Evolutionary conservation across 1,140 invertebrate genomes (phyloP).

Genomic region (Zaprionus africanus): DNA sequence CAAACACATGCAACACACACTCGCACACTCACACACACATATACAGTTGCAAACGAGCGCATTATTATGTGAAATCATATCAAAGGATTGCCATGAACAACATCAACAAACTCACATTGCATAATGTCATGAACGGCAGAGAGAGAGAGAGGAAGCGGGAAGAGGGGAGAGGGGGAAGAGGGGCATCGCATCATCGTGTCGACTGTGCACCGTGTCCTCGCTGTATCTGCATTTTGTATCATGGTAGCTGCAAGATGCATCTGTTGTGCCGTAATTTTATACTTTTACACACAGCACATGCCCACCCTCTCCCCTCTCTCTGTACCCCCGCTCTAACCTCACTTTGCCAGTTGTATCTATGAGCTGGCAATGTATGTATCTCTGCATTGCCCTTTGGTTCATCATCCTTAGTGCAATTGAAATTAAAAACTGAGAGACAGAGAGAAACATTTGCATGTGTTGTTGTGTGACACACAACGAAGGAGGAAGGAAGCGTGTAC

Average conservation of each 20-base stretch:
- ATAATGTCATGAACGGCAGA: conserved; percentile 60
- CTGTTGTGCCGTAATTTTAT: conserved; percentile 68
- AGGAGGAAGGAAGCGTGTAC: neutral
- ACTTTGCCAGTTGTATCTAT: conserved; percentile 44
- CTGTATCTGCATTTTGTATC: conserved; percentile 24
- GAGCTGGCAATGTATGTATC: conserved; percentile 44
- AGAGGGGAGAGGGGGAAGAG: neutral
- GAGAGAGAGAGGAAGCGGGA: neutral
- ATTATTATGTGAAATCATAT: conserved; percentile 79
- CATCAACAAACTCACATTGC: conserved; percentile 62
- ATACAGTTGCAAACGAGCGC: conserved; percentile 38
- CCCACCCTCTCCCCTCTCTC: neutral
- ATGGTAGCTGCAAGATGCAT: conserved; percentile 34
- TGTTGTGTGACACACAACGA: neutral
- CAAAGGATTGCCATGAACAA: conserved; percentile 74
- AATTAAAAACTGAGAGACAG: conserved; percentile 30
- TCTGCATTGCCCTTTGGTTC: conserved; percentile 43
- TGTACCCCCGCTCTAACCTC: neutral
- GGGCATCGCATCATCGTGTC: neutral
- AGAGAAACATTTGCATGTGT: conserved; percentile 2
- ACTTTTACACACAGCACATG: conserved; percentile 43
- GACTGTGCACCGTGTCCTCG: neutral
- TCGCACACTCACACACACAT: conserved; percentile 6
- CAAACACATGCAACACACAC: conserved; percentile 14
- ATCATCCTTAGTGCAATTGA: conserved; percentile 44